phyloP scores from a whole-genome alignment of 2,888 invertebrate genomes.

The Brachypalpus laphriformis region DNA sequence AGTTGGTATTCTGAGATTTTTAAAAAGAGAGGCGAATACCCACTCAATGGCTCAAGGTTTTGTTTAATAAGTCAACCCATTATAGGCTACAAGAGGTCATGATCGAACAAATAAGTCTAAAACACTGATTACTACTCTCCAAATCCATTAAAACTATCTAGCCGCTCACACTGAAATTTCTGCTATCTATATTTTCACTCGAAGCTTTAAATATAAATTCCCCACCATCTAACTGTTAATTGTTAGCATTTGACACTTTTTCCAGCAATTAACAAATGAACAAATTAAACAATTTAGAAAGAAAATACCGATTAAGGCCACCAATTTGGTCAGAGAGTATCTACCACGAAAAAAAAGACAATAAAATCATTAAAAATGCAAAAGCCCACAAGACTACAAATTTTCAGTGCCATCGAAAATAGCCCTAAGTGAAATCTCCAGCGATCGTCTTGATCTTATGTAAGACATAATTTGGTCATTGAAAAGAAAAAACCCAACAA shows the following conservation, averaged over 20 bases:
- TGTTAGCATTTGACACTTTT: conserved; percentile 36
- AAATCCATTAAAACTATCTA: too few relatives aligned
- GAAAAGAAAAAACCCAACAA: not conserved
- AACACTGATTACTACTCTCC: too few relatives aligned
- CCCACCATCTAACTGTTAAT: conserved; percentile 5
- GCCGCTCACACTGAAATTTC: too few relatives aligned
- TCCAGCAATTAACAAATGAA: conserved; percentile 12
- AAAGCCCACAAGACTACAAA: conserved; percentile 2
- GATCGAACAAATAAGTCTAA: too few relatives aligned
- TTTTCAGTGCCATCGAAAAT: not conserved
- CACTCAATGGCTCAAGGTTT: too few relatives aligned
- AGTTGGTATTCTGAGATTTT: too few relatives aligned
- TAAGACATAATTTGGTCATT: conserved; percentile 22
- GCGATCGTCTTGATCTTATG: conserved; percentile 33
- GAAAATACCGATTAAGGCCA: conserved; percentile 48
- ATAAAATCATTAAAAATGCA: conserved; percentile 28
- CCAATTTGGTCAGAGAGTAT: conserved; percentile 1
- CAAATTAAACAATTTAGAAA: conserved; percentile 18
- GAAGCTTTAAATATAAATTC: not conserved
- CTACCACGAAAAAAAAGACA: not conserved
- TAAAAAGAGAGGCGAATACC: too few relatives aligned
- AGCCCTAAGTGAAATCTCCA: conserved; percentile 37
- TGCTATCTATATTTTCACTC: not conserved
- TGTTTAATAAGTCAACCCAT: too few relatives aligned
- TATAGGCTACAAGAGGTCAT: too few relatives aligned